Base-by-base conservation (phyloP, 2,113 vertebrate genomes). In the Oryzias woworae region DNA sequence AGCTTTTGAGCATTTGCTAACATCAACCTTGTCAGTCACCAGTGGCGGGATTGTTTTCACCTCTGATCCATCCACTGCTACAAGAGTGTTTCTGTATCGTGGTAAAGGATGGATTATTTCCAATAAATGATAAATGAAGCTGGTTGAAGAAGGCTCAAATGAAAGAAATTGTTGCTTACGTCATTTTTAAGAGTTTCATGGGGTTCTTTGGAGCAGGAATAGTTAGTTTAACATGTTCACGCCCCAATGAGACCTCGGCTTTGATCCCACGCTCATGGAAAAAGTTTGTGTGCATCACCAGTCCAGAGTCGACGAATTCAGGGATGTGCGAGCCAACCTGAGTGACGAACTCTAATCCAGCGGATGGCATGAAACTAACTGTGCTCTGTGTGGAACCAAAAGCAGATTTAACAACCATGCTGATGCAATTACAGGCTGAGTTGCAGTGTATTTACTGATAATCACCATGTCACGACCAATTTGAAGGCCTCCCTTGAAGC, bases 251-350 rank as follows among this genome's bases (percentile, higher is more conserved):
- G 59, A 95, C 5, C 8, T 87, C 90, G 12, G 92, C 91, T 36
- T 60, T 87, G 47, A 93, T 74, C 58, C 92, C 91, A 77, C 91
- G 94, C 65, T 98, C 96, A 5, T 95, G 94, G 88, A 94, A 97
- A 53, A 97, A 66, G 71, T 92, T 96, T 58, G 92, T 92, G 80
- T 94, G 93, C 87, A 95, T 91, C 65, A 96, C 93, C 46, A 99
- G 82, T 0, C 93, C 93, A 49, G 87, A 94, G 71, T 76, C 85
- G 42, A 93, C 77, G 70, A 94, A 96, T 70, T 94, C 92, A 2
- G 96, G 96, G 20, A 97, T 74, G 79, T 91, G 62, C 66, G 93
- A 81, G 62, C 94, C 95, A 65, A 97, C 14, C 13, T 92, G 84
- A 50, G 94, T 95, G 65, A 94, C 90, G 89, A 98, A 94, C 72